Conservation (phyloP, 2,888 invertebrate species). For the Phrixothrix hirtus region DNA sequence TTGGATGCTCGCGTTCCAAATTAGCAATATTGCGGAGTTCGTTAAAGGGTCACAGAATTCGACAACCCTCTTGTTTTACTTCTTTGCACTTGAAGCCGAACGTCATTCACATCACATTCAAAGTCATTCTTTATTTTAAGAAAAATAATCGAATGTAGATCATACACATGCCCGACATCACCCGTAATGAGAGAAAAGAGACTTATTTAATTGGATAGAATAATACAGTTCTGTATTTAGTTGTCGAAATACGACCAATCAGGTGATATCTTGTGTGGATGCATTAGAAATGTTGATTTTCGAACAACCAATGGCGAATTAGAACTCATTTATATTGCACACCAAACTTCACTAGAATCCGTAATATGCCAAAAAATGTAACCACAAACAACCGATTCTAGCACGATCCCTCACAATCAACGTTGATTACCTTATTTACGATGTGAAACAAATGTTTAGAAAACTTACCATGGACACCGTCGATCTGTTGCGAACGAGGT, state of each 20-base stretch:
- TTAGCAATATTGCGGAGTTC: slow-evolving; percentile 50
- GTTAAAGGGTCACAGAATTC: slow-evolving; percentile 49
- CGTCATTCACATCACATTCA: too few relatives aligned
- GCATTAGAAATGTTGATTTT: slow-evolving; percentile 57
- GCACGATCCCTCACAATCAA: too few relatives aligned
- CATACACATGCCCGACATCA: slow-evolving; percentile 41
- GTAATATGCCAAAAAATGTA: too few relatives aligned
- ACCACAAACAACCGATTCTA: too few relatives aligned
- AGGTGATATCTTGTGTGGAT: slow-evolving; percentile 55
- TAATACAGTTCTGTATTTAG: slow-evolving; percentile 57
- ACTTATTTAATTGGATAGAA: slow-evolving; percentile 59
- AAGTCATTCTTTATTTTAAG: slow-evolving; percentile 17
- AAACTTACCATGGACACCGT: slow-evolving; percentile 57
- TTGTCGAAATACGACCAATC: slow-evolving; percentile 59
- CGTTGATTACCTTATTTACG: too few relatives aligned
- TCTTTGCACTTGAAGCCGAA: slow-evolving; percentile 29
- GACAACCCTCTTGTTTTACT: slow-evolving; percentile 42
- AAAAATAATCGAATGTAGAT: slow-evolving; percentile 14
- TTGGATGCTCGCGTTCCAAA: slow-evolving; percentile 56
- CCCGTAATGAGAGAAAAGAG: slow-evolving; percentile 50
- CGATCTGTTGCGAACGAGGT: slow-evolving; percentile 45
- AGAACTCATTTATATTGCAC: slow-evolving; percentile 29
- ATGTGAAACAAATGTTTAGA: slow-evolving; percentile 43
- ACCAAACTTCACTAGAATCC: slow-evolving; percentile 9
- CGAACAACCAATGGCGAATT: slow-evolving; percentile 52